phyloP scores from a whole-genome alignment of 2,113 vertebrate species.

The Porphyrio hochstetteri region DNA sequence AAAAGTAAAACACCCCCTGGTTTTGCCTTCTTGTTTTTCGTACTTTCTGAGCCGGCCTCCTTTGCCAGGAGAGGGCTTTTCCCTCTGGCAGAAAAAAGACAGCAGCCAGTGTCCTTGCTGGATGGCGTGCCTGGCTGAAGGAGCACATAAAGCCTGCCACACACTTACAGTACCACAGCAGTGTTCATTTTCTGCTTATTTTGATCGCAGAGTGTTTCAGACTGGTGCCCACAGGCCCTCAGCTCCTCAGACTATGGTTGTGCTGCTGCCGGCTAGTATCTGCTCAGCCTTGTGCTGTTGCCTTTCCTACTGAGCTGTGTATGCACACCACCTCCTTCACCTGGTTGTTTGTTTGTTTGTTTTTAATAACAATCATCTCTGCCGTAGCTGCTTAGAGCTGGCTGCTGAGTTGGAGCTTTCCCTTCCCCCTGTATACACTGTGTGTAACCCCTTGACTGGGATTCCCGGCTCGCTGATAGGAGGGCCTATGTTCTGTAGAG shows the following conservation, averaged over 20 bases:
- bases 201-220: neutral
- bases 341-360: neutral
- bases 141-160: neutral
- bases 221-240: neutral
- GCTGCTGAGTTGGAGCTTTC: neutral
- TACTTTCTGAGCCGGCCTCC: neutral
- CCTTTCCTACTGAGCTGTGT: neutral
- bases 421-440: rapidly evolving
- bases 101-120: neutral
- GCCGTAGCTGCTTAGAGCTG: neutral
- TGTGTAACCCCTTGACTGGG: too few relatives aligned
- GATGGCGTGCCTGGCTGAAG: neutral
- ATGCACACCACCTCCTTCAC: neutral
- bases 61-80: neutral
- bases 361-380: too few relatives aligned
- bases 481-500: rapidly evolving
- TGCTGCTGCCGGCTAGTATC: too few relatives aligned
- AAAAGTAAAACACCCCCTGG: neutral
- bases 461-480: neutral
- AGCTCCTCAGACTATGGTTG: neutral
- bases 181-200: neutral
- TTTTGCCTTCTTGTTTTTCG: neutral
- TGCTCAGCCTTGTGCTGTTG: neutral
- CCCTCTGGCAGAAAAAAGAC: neutral
- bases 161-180: neutral